Base-by-base conservation (phyloP, 2,888 invertebrate species). In the Melikaiella ostensackeni region DNA sequence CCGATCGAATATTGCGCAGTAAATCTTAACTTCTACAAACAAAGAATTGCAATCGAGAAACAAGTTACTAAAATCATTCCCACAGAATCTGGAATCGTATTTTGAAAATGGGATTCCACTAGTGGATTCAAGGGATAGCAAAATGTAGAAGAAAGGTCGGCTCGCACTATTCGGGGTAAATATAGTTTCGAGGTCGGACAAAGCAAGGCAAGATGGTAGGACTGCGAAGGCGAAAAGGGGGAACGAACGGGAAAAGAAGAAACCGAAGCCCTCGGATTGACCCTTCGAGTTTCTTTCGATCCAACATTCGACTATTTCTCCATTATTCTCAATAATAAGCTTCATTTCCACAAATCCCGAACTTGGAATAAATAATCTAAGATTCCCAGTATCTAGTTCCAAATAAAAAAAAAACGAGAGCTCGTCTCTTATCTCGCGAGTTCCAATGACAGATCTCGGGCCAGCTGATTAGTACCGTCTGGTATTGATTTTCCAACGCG, bases 401-500 rank as follows among this genome's bases (percentile, higher is more conserved):
- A 57, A 24, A 4, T 13, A 11, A 13, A 57, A 5, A 55, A 57
- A 38, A 24, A 66, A 66, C 42, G n/a, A 11, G 19, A 30, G 19
- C 21, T 50, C 27, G 62, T 33, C 27, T 50, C 78, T 81, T 85
- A 84, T 84, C 85, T 79, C 79, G 75, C 81, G 83, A 84, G 81
- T 86, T 83, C 82, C 85, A 86, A 88, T 86, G 89, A 89, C 86
- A 86, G 86, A 86, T 89, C 88, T 88, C 87, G 64, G 79, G 73
- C 82, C 83, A 83, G 86, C 90, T 90, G 90, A 90, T 90, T 89
- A 90, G 89, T 88, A 85, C 86, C 86, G 89, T 88, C 88, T 88
- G 88, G 89, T 90, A 90, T 90, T 90, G 90, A 90, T 90, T 90
- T 90, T 90, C 84, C 88, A 88, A 89, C 87, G 88, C 86, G 85